Base-by-base conservation (phyloP, 2,113 vertebrate genomes). In the Orycteropus afer region DNA sequence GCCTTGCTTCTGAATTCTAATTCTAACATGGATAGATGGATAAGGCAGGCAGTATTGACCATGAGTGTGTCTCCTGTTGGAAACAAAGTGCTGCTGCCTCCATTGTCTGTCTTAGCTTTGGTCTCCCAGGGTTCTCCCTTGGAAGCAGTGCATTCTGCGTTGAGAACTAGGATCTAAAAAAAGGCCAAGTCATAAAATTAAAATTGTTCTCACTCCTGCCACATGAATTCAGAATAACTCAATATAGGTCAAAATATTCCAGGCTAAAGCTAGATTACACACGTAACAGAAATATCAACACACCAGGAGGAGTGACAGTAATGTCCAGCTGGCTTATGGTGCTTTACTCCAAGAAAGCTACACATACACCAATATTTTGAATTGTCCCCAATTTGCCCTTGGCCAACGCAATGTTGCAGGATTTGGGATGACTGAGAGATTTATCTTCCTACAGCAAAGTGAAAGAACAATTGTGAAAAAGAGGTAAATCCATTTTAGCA, bases 401-500 rank as follows among this genome's bases (percentile, higher is more conserved):
- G 37, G 37, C 34, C 22, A 55, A 32, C 1, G 12, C 25, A 18
- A 12, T 4, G 0, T 0, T 6, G 29, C 49, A 40, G 32, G 51
- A 40, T 82, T 10, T 47, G 10, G 11, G 55, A 27, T 17, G 22
- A 42, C 1, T 1, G 27, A 65, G 47, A 57, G 34, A 37, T 53
- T 23, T 23, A 5, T 63, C 45, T 51, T 90, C 80, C 83, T 29
- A 9, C 2, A 49, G n/a, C 7, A 7, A 59, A 80, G 40, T 32
- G 34, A n/a, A 42, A 23, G 55, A 81, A 20, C 1, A 29, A 7
- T 5, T 47, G 51, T 14, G 34, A 42, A 49, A 13, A 1, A 45
- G 22, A 34, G 14, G 67, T 2, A 53, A 29, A 29, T 0, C 40
- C 49, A 2, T 0, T 0, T 7, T 9, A 53, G 40, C 59, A 34